These are phyloP conservation scores for Austrolebias charrua DNA, from an alignment of 2,797 vertebrate species.

Conservation along the genomic window DNA sequence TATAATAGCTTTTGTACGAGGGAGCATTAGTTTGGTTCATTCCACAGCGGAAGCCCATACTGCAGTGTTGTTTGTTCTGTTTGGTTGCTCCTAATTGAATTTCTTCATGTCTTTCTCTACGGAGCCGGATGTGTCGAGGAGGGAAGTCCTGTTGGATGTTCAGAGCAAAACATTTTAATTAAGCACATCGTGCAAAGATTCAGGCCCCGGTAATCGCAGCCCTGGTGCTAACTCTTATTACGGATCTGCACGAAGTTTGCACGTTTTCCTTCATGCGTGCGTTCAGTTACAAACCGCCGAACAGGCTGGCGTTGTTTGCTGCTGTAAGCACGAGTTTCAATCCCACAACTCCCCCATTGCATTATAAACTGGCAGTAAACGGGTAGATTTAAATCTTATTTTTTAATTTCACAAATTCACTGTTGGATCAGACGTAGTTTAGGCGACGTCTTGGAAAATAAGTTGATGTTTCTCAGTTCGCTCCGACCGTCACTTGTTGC, in stretches of 20 bases:
- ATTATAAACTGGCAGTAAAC: too few relatives aligned
- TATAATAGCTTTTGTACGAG: slow-evolving; percentile 66
- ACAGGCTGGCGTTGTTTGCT: too few relatives aligned
- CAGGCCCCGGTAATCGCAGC: not conserved
- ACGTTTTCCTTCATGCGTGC: too few relatives aligned
- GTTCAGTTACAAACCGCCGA: too few relatives aligned
- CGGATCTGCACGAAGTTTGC: not conserved
- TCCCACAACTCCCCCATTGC: too few relatives aligned
- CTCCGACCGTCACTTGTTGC: too few relatives aligned
- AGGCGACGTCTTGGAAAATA: too few relatives aligned
- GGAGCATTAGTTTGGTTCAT: slow-evolving; percentile 47
- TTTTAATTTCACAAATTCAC: too few relatives aligned
- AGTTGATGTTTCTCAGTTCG: too few relatives aligned
- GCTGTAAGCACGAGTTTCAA: too few relatives aligned
- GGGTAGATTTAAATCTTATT: too few relatives aligned
- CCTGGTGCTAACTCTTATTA: not conserved
- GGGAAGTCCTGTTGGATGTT: slow-evolving; percentile 10
- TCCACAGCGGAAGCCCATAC: slow-evolving; percentile 50
- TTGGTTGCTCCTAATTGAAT: slow-evolving; percentile 65
- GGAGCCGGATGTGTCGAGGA: slow-evolving; percentile 2
- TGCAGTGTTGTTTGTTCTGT: slow-evolving; percentile 60
- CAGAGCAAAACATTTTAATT: slow-evolving; percentile 22
- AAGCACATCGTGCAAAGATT: slow-evolving; percentile 12
- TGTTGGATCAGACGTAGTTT: too few relatives aligned
- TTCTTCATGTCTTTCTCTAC: slow-evolving; percentile 38